Evolutionary conservation across 2,888 invertebrate species (phyloP).

Genomic region (Syrista parreyssii): DNA sequence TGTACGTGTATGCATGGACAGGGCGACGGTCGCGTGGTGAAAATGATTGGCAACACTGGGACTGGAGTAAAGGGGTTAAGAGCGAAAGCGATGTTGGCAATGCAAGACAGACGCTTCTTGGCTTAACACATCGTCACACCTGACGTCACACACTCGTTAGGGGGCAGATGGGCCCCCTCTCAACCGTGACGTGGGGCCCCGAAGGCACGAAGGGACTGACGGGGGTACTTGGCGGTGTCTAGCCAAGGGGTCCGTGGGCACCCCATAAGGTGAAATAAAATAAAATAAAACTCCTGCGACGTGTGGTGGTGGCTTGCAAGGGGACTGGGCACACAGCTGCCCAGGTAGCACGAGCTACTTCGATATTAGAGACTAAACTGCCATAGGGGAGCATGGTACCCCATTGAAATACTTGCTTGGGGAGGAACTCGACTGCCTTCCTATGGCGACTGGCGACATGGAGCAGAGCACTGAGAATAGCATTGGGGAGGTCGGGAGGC

Average conservation of each 20-base stretch:
- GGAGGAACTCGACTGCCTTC: conserved; percentile 45
- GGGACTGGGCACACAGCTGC: conserved; percentile 53
- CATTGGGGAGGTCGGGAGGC: background rate
- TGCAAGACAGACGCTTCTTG: conserved; percentile 41
- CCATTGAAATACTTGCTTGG: conserved; percentile 42
- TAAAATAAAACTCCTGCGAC: conserved; percentile 56
- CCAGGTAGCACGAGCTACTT: conserved; percentile 63
- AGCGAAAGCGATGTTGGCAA: background rate
- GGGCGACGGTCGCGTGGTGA: background rate
- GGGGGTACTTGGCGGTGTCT: conserved; percentile 50
- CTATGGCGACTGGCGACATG: background rate
- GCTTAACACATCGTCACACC: conserved; percentile 59
- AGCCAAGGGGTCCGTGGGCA: conserved; percentile 39
- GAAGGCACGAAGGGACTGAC: background rate
- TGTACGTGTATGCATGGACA: background rate
- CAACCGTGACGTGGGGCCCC: conserved; percentile 59
- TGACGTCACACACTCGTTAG: conserved; percentile 65
- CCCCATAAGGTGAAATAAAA: conserved; percentile 59
- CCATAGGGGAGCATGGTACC: background rate
- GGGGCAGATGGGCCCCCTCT: conserved; percentile 65
- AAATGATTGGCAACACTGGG: conserved; percentile 7
- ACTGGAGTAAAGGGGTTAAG: conserved; percentile 1
- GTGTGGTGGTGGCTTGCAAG: conserved; percentile 27
- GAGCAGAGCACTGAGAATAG: background rate
- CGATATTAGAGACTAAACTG: conserved; percentile 40